Conservation (phyloP, 2,797 vertebrate species). For the Steatocranus sp. region DNA sequence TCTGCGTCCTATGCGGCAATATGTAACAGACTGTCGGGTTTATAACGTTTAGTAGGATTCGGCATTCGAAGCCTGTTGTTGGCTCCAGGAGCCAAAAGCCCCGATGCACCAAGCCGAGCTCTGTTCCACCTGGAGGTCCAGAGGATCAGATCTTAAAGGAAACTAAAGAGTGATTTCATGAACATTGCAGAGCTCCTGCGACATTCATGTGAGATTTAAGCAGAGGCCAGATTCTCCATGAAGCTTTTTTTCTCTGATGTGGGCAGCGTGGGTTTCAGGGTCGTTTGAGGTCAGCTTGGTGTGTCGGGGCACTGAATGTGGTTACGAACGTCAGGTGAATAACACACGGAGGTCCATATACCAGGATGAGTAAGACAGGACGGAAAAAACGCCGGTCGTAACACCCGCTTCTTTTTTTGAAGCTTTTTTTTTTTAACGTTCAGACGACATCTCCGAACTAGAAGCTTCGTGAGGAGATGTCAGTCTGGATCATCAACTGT, state of each 20-base stretch:
- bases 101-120: background rate
- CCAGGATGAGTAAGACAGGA: background rate
- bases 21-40: background rate
- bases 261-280: background rate
- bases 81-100: background rate
- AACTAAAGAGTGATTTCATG: background rate
- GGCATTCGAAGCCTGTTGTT: background rate
- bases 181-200: background rate
- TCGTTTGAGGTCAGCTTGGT: background rate
- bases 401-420: background rate
- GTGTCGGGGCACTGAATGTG: background rate
- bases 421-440: background rate
- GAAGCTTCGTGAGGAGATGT: accelerated
- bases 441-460: background rate
- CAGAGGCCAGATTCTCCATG: background rate
- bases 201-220: background rate
- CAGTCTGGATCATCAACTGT: background rate
- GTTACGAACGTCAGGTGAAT: background rate
- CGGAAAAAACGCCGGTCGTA: background rate
- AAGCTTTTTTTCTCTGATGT: background rate
- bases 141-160: background rate
- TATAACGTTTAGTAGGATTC: background rate
- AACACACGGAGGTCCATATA: background rate
- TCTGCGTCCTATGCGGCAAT: accelerated
- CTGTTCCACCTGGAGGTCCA: background rate